Evolutionary conservation across 2,113 vertebrate species (phyloP).

Genomic region (Peromyscus polionotus): DNA sequence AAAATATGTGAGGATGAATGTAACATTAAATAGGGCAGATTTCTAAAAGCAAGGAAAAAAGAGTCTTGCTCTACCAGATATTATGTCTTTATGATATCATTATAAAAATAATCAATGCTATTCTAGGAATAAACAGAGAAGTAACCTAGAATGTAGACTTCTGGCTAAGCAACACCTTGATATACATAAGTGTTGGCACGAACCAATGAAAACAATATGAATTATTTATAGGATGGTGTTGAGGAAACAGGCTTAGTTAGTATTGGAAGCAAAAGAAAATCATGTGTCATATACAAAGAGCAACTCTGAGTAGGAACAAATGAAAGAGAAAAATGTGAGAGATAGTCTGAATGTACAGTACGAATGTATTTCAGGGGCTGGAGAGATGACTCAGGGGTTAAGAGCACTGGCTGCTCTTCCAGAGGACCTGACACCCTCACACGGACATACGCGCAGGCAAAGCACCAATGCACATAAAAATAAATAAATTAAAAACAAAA

Average conservation of each 20-base stretch:
- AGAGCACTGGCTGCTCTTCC: too few species aligned
- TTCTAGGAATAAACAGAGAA: background rate
- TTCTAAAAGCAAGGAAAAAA: slow-evolving; percentile 43
- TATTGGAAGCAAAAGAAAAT: background rate
- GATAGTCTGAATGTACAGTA: background rate
- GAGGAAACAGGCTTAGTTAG: background rate
- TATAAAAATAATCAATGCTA: background rate
- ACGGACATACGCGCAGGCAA: too few species aligned
- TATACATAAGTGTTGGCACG: background rate
- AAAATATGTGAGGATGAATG: slow-evolving; percentile 12
- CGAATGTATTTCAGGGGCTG: background rate
- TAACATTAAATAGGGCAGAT: background rate
- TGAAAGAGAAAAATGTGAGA: background rate
- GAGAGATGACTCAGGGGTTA: too few species aligned
- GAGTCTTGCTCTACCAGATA: background rate
- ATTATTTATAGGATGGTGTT: background rate
- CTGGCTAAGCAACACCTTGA: background rate
- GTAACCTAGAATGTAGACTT: background rate
- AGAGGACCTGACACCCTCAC: too few species aligned
- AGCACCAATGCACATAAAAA: too few species aligned
- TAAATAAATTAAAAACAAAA: too few species aligned
- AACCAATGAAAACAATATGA: background rate
- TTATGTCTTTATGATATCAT: background rate
- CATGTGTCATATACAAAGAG: background rate
- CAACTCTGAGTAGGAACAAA: background rate